Conservation (phyloP, 2,888 invertebrate species). For the Emmelina monodactyla region DNA sequence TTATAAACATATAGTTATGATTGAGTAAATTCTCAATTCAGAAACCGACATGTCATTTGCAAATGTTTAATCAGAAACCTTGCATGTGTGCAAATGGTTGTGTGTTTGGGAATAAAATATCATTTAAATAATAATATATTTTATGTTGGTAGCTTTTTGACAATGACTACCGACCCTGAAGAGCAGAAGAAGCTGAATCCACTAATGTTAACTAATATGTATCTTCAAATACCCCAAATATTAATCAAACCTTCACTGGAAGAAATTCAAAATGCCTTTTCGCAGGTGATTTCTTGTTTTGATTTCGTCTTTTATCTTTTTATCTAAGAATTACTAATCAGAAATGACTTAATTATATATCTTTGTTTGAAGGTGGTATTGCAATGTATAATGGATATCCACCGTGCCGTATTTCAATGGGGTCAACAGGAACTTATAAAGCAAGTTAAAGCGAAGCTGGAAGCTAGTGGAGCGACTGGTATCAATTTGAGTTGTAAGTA, state of each 20-base stretch:
- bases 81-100: too few relatives aligned
- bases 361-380: slow-evolving; percentile 52
- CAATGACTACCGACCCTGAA: slow-evolving; percentile 52
- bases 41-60: too few relatives aligned
- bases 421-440: slow-evolving; percentile 78
- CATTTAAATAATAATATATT: slow-evolving; percentile 7
- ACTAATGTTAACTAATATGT: slow-evolving; percentile 69
- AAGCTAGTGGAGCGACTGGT: slow-evolving; percentile 5
- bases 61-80: too few relatives aligned
- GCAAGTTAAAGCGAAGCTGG: background rate
- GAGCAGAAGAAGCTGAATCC: slow-evolving; percentile 58
- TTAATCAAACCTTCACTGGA: slow-evolving; percentile 71
- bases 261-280: slow-evolving; percentile 74
- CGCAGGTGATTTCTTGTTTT: too few relatives aligned
- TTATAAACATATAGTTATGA: too few relatives aligned
- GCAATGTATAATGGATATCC: slow-evolving; percentile 74
- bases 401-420: slow-evolving; percentile 80
- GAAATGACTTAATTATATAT: slow-evolving; percentile 3
- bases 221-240: slow-evolving; percentile 71
- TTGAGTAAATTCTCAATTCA: too few relatives aligned
- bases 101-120: too few relatives aligned
- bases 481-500: too few relatives aligned
- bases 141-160: slow-evolving; percentile 40
- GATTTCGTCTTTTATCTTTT: too few relatives aligned
- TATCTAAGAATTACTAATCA: background rate